phyloP scores from a whole-genome alignment of 2,113 vertebrate species.

The Saccopteryx bilineata region DNA sequence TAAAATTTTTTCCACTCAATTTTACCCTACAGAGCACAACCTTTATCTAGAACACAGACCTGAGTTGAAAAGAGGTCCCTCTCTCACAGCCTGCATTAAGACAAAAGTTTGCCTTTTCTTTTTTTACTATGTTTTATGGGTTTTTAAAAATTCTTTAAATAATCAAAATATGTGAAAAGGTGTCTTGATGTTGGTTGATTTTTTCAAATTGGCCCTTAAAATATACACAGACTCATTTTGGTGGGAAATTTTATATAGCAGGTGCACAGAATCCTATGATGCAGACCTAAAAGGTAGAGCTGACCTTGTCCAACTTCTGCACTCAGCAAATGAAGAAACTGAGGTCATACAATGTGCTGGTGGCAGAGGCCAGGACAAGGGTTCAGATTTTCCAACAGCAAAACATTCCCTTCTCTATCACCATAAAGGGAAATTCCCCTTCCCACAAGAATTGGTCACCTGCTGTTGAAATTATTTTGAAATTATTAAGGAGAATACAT shows the following conservation, averaged over 20 bases:
- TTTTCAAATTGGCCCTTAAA: neutral
- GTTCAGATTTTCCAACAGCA: neutral
- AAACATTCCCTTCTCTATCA: neutral
- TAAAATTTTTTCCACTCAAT: slow-evolving; percentile 3
- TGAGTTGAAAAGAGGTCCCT: neutral
- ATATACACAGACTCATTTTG: neutral
- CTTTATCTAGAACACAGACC: neutral
- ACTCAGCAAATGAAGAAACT: neutral
- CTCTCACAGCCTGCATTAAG: neutral
- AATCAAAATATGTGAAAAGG: neutral
- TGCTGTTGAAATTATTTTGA: neutral
- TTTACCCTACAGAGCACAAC: neutral
- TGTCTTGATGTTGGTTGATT: neutral
- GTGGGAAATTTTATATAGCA: neutral
- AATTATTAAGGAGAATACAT: neutral
- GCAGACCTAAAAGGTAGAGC: neutral
- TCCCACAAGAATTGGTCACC: neutral
- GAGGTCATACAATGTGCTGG: neutral
- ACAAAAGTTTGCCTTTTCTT: neutral
- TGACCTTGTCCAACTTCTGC: neutral
- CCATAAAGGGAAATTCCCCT: neutral
- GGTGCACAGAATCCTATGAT: neutral
- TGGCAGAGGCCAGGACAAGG: neutral
- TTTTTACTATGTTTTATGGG: neutral
- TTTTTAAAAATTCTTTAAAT: neutral